Conservation (phyloP, 2,888 invertebrate genomes). For the Aphidius colemani region DNA sequence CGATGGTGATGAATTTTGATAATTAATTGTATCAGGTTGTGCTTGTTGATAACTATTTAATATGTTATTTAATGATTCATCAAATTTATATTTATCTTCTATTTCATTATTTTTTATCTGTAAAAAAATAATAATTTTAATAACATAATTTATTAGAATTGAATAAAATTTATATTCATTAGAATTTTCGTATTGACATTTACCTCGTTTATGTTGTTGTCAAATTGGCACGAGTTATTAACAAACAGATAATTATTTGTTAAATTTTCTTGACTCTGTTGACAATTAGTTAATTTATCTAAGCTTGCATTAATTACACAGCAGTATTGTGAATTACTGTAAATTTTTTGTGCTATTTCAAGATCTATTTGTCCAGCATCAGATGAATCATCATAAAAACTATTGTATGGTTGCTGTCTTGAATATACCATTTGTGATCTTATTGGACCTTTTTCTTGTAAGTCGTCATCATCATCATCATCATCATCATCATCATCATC, state of each 20-base stretch:
- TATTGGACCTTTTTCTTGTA: conserved; percentile 45
- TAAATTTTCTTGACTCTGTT: conserved; percentile 10
- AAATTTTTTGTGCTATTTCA: conserved; percentile 41
- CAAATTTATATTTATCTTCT: not conserved
- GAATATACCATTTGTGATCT: conserved; percentile 35
- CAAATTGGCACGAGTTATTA: too few relatives aligned
- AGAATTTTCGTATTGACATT: too few relatives aligned
- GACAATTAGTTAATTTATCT: conserved; percentile 41
- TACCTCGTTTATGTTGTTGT: too few relatives aligned
- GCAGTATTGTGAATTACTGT: conserved; percentile 41
- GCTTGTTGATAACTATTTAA: conserved; percentile 40
- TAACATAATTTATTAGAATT: too few relatives aligned
- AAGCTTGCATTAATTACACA: conserved; percentile 44
- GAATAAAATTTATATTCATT: too few relatives aligned
- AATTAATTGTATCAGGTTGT: conserved; percentile 36
- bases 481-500: conserved; percentile 33
- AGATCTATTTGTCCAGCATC: conserved; percentile 33
- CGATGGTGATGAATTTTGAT: conserved; percentile 34
- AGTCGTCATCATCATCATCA: conserved; percentile 32
- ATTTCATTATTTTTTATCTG: not conserved
- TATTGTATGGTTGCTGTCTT: conserved; percentile 38
- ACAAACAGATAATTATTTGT: too few relatives aligned
- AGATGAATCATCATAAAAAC: conserved; percentile 16
- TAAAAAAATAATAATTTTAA: not conserved
- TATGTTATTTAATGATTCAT: too few relatives aligned